Evolutionary conservation across 2,888 invertebrate species (phyloP).

Genomic region (Deroplatys truncata): DNA sequence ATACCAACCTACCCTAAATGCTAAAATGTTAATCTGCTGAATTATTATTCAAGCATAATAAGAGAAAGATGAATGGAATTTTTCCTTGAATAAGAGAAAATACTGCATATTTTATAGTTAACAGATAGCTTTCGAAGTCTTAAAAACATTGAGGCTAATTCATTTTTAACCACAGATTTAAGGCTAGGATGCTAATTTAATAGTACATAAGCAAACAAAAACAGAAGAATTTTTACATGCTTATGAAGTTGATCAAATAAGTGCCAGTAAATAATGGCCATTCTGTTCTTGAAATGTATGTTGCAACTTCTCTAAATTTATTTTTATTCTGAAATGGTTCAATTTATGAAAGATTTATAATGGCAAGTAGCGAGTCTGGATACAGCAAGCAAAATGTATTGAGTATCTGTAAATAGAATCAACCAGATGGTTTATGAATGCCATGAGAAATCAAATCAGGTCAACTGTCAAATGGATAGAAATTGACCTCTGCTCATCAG

Average conservation of each 20-base stretch:
- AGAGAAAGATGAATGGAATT: too few species aligned
- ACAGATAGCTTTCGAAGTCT: too few species aligned
- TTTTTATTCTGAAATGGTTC: neutral
- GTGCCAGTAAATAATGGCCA: too few species aligned
- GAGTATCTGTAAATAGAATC: neutral
- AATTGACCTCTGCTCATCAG: constrained; percentile 9
- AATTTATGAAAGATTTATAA: neutral
- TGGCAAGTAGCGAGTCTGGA: neutral
- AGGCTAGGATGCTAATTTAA: too few species aligned
- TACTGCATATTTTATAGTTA: too few species aligned
- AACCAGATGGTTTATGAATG: neutral
- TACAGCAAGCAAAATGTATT: neutral
- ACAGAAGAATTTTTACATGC: neutral
- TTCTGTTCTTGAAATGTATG: neutral
- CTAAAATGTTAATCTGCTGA: too few species aligned
- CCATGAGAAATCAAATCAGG: constrained; percentile 2
- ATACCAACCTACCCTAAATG: too few species aligned
- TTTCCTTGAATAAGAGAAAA: too few species aligned
- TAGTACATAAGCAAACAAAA: neutral
- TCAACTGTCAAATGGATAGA: neutral
- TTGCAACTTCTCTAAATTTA: neutral
- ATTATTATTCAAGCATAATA: too few species aligned
- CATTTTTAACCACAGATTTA: too few species aligned
- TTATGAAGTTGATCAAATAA: neutral
- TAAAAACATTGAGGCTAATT: too few species aligned